Evolutionary conservation across 1,140 invertebrate species (phyloP).

Genomic region (Tribolium madens): DNA sequence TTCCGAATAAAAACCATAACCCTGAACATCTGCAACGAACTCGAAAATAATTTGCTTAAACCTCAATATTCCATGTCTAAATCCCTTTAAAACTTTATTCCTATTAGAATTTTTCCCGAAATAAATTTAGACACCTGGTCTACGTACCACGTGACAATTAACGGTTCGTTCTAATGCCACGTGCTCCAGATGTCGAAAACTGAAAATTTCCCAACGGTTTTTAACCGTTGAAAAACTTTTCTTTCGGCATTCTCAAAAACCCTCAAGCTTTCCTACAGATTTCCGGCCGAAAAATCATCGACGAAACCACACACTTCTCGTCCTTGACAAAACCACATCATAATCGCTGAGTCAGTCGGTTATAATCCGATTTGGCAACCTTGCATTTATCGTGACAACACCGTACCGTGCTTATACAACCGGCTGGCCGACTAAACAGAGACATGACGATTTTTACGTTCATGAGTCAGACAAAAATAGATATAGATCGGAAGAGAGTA

Average conservation of each 20-base stretch:
- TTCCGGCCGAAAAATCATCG: background rate
- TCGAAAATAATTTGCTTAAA: too few species aligned
- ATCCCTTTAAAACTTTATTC: background rate
- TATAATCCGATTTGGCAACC: background rate
- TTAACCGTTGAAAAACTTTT: too few species aligned
- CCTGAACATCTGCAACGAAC: too few species aligned
- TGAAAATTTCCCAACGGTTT: background rate
- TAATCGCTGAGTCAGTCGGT: slow-evolving; percentile 17
- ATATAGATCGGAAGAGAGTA: background rate
- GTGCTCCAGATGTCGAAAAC: background rate
- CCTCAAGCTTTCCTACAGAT: background rate
- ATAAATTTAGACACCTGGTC: background rate
- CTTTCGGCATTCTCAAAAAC: too few species aligned
- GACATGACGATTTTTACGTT: background rate
- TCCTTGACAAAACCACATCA: slow-evolving; percentile 15
- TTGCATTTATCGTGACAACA: background rate
- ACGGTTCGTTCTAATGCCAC: background rate
- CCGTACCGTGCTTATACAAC: slow-evolving; percentile 13
- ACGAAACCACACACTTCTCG: background rate
- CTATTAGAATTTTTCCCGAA: background rate
- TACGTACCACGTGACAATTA: background rate
- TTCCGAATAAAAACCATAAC: too few species aligned
- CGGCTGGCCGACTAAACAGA: background rate
- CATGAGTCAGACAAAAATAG: background rate
- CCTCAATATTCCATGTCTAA: too few species aligned